Evolutionary conservation across 1,140 invertebrate genomes (phyloP).

Genomic region (Cardiocondyla obscurior): DNA sequence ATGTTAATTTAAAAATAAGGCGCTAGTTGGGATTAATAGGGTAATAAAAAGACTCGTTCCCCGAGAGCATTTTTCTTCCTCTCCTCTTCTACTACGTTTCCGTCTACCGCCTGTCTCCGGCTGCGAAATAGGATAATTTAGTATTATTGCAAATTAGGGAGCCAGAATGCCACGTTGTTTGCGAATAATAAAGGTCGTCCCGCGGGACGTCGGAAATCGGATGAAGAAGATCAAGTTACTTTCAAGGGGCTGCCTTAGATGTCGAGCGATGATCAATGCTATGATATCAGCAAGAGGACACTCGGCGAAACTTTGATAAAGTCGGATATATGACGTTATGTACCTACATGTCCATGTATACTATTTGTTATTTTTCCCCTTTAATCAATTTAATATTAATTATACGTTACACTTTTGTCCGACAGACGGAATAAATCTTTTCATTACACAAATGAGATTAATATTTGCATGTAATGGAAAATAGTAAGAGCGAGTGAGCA

Average conservation of each 20-base stretch:
- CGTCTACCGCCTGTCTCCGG: conserved; percentile 62
- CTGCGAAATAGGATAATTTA: conserved; percentile 77
- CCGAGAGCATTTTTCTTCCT: conserved; percentile 70
- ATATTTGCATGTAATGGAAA: neutral
- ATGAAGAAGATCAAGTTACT: conserved; percentile 49
- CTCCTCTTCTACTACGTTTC: conserved; percentile 65
- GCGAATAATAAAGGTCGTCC: conserved; percentile 73
- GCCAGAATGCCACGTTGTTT: conserved; percentile 67
- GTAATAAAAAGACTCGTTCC: conserved; percentile 79
- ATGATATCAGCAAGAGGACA: conserved; percentile 43
- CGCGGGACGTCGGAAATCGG: conserved; percentile 61
- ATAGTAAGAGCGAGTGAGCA: neutral
- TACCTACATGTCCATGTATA: neutral
- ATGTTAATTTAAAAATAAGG: conserved; percentile 83
- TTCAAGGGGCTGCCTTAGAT: conserved; percentile 26
- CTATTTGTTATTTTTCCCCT: neutral
- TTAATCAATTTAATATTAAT: neutral
- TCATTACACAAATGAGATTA: neutral
- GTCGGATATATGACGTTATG: neutral
- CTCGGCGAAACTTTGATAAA: conserved; percentile 37
- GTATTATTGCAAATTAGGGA: conserved; percentile 77
- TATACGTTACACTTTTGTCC: neutral
- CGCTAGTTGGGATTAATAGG: conserved; percentile 82
- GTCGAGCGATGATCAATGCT: conserved; percentile 40
- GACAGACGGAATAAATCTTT: neutral